phyloP scores from a whole-genome alignment of 2,888 invertebrate genomes.

The Eustalomyia histrio region DNA sequence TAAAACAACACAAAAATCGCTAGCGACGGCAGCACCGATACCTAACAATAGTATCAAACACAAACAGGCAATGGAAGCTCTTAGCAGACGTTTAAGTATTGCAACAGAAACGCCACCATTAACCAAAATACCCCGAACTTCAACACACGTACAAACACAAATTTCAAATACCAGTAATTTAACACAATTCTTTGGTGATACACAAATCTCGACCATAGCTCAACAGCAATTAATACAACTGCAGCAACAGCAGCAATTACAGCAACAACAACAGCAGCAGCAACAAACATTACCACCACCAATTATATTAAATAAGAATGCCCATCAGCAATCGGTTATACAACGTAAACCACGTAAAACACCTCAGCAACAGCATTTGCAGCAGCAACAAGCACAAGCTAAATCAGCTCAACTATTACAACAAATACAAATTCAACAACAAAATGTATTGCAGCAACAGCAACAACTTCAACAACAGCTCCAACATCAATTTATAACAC shows the following conservation, averaged over 20 bases:
- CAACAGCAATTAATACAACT: slow-evolving; percentile 65
- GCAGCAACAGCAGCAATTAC: slow-evolving; percentile 58
- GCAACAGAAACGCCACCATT: slow-evolving; percentile 58
- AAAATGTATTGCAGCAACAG: slow-evolving; percentile 47
- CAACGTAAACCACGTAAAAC: slow-evolving; percentile 48
- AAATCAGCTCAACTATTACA: slow-evolving; percentile 38
- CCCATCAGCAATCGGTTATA: slow-evolving; percentile 50
- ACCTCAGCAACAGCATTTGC: slow-evolving; percentile 39
- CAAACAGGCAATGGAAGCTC: slow-evolving; percentile 45
- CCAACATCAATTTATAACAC: slow-evolving; percentile 57
- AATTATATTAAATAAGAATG: slow-evolving; percentile 57
- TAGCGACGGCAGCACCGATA: slow-evolving; percentile 20
- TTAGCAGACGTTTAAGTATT: slow-evolving; percentile 61
- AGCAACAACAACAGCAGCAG: slow-evolving; percentile 51
- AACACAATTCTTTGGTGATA: slow-evolving; percentile 47
- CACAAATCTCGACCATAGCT: slow-evolving; percentile 56
- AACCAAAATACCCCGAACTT: slow-evolving; percentile 55
- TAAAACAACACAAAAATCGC: slow-evolving; percentile 32
- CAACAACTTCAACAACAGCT: slow-evolving; percentile 32
- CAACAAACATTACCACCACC: slow-evolving; percentile 44
- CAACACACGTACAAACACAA: slow-evolving; percentile 47
- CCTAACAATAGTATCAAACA: slow-evolving; percentile 39
- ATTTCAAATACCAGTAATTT: slow-evolving; percentile 40
- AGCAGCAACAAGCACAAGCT: slow-evolving; percentile 53
- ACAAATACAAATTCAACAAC: slow-evolving; percentile 22